Base-by-base conservation (phyloP, 2,888 invertebrate species). In the Yponomeuta evonymella region DNA sequence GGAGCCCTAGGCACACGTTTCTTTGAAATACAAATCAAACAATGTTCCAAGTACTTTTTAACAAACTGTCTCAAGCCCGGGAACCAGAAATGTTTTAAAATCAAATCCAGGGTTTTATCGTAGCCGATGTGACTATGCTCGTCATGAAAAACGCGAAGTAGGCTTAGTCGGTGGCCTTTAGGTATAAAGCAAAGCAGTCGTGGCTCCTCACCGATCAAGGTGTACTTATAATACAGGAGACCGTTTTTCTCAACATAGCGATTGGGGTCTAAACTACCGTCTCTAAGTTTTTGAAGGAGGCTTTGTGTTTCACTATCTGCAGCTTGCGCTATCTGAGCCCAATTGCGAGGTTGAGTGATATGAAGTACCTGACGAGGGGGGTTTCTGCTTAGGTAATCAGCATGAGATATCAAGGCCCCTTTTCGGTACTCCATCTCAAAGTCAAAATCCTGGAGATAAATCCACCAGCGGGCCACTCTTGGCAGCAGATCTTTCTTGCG, bases 81-180 rank as follows among this genome's bases (percentile, higher is more conserved):
- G 43, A 72, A 72, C 70, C 70, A 72, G 69, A 72, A 72, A 48
- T 72, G 72, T 29, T 58, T 68, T 15, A 70, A 71, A 11, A 72
- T 72, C 15, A 72, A 43, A 64, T 72, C 72, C 48, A 36, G n/a
- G 15, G 70, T 71, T 68, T 72, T 72, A 9, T 72, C 70, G 29
- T 29, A 58, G 4, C 72, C 70, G 6, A 71, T 71, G 62, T 72
- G 72, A 15, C 70, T 43, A 43, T 72, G 72, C n/a, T 72, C 72
- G 36, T 72, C 71, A 29, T 72, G 72, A 15, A 72, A 72, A 36
- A 70, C 62, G 48, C 71, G 63, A 5, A 72, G 48, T 15, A 72
- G 43, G 30, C 72, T 71, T 5, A 72, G 48, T 29, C 72, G 30
- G 64, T 70, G 63, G 4, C 71, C 72, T 58, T 71, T 71, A 10